Evolutionary conservation across 2,888 invertebrate genomes (phyloP), one percentile per base, ranked within the genome.

Genomic region (Atherix ibis): DNA sequence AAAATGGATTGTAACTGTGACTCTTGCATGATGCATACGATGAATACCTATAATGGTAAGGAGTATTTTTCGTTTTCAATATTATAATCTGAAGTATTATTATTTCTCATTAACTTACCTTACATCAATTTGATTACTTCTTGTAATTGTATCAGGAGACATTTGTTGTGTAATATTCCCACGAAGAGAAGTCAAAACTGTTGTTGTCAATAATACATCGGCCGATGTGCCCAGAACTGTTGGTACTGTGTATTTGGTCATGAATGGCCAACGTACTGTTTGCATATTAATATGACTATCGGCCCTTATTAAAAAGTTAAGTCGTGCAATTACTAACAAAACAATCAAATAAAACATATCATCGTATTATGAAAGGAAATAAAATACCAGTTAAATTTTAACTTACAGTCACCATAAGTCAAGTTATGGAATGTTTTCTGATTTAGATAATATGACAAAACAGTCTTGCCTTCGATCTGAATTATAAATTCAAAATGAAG

Each of bases 91-190:
- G n/a, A n/a, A n/a, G n/a, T n/a, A n/a, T n/a, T n/a, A n/a, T n/a
- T n/a, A n/a, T n/a, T n/a, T n/a, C n/a, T n/a, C n/a, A n/a, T n/a
- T n/a, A 8, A 8, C 22, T 22, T 22, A 22, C 67, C 68, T 62
- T 10, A 73, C 67, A 48, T 74, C 70, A 5, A 70, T 63, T 56
- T 77, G 76, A 42, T 70, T 70, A 19, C 66, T 71, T 60, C 67
- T 71, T 32, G 64, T 69, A 43, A 68, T 58, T 35, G 68, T 67
- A 10, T 69, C 65, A 2, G 64, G 63, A 2, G 63, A 63, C 25
- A 60, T 53, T 3, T 70, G 67, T 9, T 75, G 71, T 0, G 76
- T 75, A 12, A 79, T 65, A 41, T 77, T 78, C 1, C 80, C 80
- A 38, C 79, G 62, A 15, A 78, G 63, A 0, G 78, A 78, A 1